Evolutionary conservation across 2,797 vertebrate species (phyloP).

Genomic region (Anguilla pacifica): DNA sequence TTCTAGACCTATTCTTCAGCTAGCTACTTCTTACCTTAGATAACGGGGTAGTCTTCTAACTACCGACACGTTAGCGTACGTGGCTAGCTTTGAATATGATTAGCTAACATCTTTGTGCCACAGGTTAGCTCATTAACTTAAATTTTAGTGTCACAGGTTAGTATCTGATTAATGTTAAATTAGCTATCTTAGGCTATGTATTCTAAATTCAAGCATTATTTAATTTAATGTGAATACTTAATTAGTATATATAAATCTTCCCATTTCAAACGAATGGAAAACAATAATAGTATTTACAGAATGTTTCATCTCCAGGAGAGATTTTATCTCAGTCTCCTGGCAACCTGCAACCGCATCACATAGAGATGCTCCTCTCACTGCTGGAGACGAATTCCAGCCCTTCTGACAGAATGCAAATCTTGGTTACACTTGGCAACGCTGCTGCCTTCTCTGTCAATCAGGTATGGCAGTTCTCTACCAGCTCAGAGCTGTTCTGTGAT

Average conservation of each 20-base stretch:
- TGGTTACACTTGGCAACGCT: constrained; percentile 87
- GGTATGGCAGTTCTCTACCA: constrained; percentile 61
- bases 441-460: constrained; percentile 93
- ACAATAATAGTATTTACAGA: background rate
- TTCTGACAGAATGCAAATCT: constrained; percentile 75
- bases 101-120: too few relatives aligned
- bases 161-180: too few relatives aligned
- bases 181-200: background rate
- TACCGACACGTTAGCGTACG: too few relatives aligned
- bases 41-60: too few relatives aligned
- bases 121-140: too few relatives aligned
- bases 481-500: background rate
- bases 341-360: constrained; percentile 73
- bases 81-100: too few relatives aligned
- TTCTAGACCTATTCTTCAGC: too few relatives aligned
- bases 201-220: background rate
- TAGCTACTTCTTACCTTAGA: too few relatives aligned
- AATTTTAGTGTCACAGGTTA: too few relatives aligned
- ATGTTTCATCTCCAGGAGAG: constrained; percentile 53
- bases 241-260: background rate
- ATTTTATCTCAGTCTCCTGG: constrained; percentile 66
- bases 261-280: background rate
- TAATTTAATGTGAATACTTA: background rate
- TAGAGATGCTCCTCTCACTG: constrained; percentile 83
- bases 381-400: constrained; percentile 75